phyloP scores from a whole-genome alignment of 1,140 invertebrate species.

The Trachymyrmex cornetzi region DNA sequence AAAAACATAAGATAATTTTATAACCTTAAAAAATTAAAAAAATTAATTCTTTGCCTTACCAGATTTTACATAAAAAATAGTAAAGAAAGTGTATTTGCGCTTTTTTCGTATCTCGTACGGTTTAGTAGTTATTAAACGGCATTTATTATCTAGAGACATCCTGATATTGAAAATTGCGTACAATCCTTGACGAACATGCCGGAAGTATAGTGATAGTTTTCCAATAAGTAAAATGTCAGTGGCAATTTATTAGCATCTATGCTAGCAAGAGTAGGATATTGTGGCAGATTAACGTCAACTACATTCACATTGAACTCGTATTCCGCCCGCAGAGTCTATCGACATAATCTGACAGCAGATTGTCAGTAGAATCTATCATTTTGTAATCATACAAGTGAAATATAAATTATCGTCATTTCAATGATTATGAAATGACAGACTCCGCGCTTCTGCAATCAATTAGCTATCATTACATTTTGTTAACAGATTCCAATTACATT shows the following conservation, averaged over 20 bases:
- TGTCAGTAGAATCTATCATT: neutral
- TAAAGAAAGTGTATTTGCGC: too few species aligned
- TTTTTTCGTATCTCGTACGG: too few species aligned
- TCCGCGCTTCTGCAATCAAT: neutral
- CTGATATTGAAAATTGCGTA: neutral
- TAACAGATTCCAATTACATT: neutral
- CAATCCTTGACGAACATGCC: neutral
- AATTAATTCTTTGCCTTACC: too few species aligned
- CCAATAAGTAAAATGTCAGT: constrained; percentile 26
- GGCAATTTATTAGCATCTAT: neutral
- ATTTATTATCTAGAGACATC: too few species aligned
- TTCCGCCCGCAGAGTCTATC: neutral
- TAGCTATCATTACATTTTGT: neutral
- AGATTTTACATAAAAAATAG: too few species aligned
- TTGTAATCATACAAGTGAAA: neutral
- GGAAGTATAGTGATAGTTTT: neutral
- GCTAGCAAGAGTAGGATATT: neutral
- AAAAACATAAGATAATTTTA: too few species aligned
- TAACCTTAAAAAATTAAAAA: too few species aligned
- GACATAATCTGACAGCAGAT: constrained; percentile 7
- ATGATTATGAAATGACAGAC: neutral
- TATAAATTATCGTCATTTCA: neutral
- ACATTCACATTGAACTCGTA: neutral
- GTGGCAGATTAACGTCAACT: neutral
- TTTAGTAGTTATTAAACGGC: too few species aligned